A percentile compares a stretch with the other conserved stretches of the same genome.
phyloP scores from a whole-genome alignment of 2,113 vertebrate genomes.

The Junco hyemalis region DNA sequence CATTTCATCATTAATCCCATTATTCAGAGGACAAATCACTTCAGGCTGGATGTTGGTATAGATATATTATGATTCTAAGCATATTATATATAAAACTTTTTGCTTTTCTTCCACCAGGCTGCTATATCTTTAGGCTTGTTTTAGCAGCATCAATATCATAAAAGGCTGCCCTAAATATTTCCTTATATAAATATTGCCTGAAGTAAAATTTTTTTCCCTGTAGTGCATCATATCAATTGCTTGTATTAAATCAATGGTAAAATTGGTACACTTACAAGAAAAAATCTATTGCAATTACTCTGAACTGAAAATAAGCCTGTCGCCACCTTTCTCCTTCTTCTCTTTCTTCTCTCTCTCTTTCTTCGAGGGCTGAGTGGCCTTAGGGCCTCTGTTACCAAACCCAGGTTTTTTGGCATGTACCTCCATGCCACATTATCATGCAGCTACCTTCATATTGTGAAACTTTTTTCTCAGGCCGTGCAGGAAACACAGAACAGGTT shows the following conservation, averaged over 20 bases:
- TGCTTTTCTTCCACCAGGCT: not conserved
- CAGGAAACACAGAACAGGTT: not conserved
- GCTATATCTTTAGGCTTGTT: not conserved
- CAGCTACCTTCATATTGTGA: too few species aligned
- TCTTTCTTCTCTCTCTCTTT: not conserved
- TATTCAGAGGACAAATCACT: not conserved
- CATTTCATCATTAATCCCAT: not conserved
- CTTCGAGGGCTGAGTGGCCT: not conserved
- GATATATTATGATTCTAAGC: not conserved
- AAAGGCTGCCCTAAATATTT: not conserved
- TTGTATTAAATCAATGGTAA: not conserved
- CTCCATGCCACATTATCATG: accelerated
- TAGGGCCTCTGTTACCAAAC: not conserved
- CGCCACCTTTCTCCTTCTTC: not conserved
- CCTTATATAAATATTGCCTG: not conserved
- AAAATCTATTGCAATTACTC: not conserved
- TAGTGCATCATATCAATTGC: not conserved
- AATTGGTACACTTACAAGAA: not conserved
- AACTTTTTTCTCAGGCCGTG: not conserved
- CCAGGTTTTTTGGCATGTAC: not conserved
- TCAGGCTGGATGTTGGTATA: not conserved
- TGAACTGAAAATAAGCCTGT: not conserved
- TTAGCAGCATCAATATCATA: not conserved
- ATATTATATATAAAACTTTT: not conserved
- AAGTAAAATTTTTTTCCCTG: not conserved